A percentile compares a stretch with the other conserved stretches of the same genome.
Conservation (phyloP, 30 jellyfish, hydroid and myxozoan genomes). For the Aurelia aurita region DNA sequence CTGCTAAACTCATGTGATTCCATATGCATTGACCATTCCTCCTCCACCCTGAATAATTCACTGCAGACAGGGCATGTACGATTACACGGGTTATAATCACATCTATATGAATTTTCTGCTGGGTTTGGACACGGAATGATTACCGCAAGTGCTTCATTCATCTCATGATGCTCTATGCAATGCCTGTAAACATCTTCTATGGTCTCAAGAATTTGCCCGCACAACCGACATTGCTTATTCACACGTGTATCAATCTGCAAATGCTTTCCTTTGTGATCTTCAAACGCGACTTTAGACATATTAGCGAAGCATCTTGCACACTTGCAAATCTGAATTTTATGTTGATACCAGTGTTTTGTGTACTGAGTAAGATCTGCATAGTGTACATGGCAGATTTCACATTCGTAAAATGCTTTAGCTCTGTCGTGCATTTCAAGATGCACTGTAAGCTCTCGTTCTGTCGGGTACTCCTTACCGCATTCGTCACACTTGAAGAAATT, state of each 20-base stretch:
- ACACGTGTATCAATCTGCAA: slow-evolving; percentile 23
- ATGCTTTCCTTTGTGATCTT: not conserved
- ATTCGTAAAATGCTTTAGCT: not conserved
- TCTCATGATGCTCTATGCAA: slow-evolving; percentile 11
- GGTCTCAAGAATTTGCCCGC: slow-evolving; percentile 31
- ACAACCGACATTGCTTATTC: slow-evolving; percentile 18
- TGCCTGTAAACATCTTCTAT: slow-evolving; percentile 25
- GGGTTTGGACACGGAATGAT: not conserved
- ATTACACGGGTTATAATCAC: not conserved
- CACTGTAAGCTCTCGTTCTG: not conserved
- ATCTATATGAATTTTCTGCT: not conserved
- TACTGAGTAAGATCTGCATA: not conserved
- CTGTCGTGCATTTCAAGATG: no score
- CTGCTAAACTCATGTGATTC: slow-evolving; percentile 2
- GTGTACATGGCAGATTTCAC: slow-evolving; percentile 15
- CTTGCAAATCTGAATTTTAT: not conserved
- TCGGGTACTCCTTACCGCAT: slow-evolving; percentile 1
- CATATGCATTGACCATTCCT: slow-evolving; percentile 25
- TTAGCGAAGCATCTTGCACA: not conserved
- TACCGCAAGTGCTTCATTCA: not conserved
- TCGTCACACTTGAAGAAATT: not conserved
- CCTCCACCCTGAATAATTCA: not conserved
- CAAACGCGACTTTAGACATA: not conserved
- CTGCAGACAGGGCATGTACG: slow-evolving; percentile 20
- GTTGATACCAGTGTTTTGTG: slow-evolving; percentile 17